Base-by-base conservation (phyloP, 1,140 invertebrate genomes). In the Thaumetopoea pityocampa region DNA sequence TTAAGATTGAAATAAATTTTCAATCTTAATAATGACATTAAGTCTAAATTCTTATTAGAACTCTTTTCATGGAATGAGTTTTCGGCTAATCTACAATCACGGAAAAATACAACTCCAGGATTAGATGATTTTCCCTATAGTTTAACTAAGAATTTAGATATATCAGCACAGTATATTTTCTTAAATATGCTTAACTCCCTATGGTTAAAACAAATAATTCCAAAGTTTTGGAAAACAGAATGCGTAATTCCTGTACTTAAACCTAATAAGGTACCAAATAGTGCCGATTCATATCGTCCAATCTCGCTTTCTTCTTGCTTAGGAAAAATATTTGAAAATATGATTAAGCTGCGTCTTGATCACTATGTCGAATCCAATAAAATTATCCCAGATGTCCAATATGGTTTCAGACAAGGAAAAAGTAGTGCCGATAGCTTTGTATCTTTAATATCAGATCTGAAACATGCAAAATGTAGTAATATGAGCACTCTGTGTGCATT, bases 211-310 rank as follows among this genome's bases (percentile, higher is more conserved):
- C 16, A 49, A 28, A 16, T 15, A 14, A 52, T 58, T 24, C 49
- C 54, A 5, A 3, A 43, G 2, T 37, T 46, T 23, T 58, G 49
- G 54, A 58, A 58, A 57, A 46, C 49, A 32, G 43, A 46, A 10
- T 56, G 43, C 47, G 42, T 47, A n/a, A 48, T 56, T 23, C 55
- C 49, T 2, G 50, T 58, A 10, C 22, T 58, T 5, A 58, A 58
- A 30, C 6, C 29, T 9, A n/a, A n/a, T n/a, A 18, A 19, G 10
- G 8, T 17, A 0, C 14, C 29, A 18, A 17, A 32, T 4, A 2
- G 2, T 17, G 14, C n/a, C 15, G 19, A n/a, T n/a, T 32, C 29
- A 3, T 32, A 18, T 9, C 2, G 29, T 18, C 29, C 7, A 2
- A 32, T 32, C 7, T 32, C 29, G 19, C 30, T 4, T n/a, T n/a